These are phyloP conservation scores for Pseudotriccus pelzelni DNA, from an alignment of 2,797 vertebrate genomes.

Conservation along the genomic window DNA sequence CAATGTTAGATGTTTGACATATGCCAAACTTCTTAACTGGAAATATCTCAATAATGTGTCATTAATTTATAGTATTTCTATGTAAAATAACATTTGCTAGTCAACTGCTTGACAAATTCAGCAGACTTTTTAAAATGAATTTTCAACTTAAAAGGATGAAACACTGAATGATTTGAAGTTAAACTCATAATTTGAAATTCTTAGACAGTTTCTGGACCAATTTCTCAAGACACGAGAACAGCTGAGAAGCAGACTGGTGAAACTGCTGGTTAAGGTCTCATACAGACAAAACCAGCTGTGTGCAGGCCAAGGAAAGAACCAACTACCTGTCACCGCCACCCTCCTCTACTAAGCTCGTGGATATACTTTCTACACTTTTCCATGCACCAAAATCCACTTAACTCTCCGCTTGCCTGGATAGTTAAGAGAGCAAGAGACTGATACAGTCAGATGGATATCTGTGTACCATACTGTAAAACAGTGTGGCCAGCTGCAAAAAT, in stretches of 20 bases:
- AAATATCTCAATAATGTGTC: not conserved
- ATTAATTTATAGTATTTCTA: not conserved
- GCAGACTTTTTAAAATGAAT: not conserved
- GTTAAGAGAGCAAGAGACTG: not conserved
- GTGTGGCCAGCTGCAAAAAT: not conserved
- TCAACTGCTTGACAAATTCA: not conserved
- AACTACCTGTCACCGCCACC: not conserved
- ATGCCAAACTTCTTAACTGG: not conserved
- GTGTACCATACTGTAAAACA: rapidly evolving
- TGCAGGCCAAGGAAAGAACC: not conserved
- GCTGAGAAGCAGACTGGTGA: not conserved
- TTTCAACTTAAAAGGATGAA: not conserved
- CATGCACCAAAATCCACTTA: not conserved
- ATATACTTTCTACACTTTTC: not conserved
- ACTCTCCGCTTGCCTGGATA: not conserved
- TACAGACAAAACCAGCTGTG: rapidly evolving
- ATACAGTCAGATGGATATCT: not conserved
- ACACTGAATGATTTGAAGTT: not conserved
- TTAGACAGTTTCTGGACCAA: not conserved
- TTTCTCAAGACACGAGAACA: not conserved
- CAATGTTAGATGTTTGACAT: not conserved
- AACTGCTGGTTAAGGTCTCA: not conserved
- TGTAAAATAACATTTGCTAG: not conserved
- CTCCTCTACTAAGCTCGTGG: not conserved
- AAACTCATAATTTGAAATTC: not conserved